Conservation (phyloP, 2,113 vertebrate genomes). For the Tachysurus fulvidraco region DNA sequence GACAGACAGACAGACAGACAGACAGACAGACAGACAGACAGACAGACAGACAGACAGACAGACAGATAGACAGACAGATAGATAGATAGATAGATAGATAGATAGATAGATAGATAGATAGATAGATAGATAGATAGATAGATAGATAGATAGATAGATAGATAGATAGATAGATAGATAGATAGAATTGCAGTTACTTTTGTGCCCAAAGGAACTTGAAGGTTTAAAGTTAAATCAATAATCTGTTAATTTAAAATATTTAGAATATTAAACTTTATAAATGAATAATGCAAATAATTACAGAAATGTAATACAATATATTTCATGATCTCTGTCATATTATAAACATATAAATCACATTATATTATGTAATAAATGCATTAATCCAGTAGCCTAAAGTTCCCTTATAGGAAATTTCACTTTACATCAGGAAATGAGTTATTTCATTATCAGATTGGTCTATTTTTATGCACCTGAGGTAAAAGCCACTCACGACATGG, state of each 20-base stretch:
- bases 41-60: neutral
- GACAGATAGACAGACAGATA: too few species aligned
- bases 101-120: neutral
- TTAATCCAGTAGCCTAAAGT: neutral
- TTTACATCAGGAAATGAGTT: neutral
- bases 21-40: neutral
- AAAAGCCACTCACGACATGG: neutral
- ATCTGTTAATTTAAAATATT: neutral
- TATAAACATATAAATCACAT: neutral
- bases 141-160: neutral
- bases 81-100: neutral
- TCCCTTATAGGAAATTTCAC: neutral
- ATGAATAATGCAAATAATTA: neutral
- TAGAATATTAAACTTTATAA: neutral
- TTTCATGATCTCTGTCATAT: neutral
- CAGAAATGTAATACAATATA: neutral
- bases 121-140: neutral
- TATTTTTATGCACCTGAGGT: neutral
- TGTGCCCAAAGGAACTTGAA: neutral
- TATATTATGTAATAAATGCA: neutral
- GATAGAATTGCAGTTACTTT: neutral
- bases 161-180: neutral
- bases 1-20: neutral
- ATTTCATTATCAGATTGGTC: constrained; percentile 1
- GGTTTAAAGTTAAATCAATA: neutral